These are phyloP conservation scores for Pollimyrus isidori DNA, from an alignment of 2,113 vertebrate species.

Conservation along the genomic window DNA sequence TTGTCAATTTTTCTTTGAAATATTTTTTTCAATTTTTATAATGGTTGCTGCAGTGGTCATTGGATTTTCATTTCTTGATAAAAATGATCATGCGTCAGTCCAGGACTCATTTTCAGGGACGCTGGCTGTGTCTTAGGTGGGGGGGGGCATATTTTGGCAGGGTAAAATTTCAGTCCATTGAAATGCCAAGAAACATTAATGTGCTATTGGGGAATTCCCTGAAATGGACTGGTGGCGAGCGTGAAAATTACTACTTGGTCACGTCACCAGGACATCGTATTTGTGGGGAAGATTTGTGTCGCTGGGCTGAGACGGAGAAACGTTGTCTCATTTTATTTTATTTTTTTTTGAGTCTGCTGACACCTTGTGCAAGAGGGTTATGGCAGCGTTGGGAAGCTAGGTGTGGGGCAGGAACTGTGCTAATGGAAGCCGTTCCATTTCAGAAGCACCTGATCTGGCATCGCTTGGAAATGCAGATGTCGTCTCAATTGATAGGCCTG, in stretches of 20 bases:
- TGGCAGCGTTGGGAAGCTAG: neutral
- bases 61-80: neutral
- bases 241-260: neutral
- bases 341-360: neutral
- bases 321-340: neutral
- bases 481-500: neutral
- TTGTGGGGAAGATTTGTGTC: neutral
- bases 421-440: neutral
- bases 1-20: neutral
- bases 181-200: neutral
- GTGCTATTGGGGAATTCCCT: neutral
- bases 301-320: neutral
- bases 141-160: neutral
- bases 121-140: neutral
- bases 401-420: neutral
- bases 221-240: neutral
- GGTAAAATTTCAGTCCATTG: neutral
- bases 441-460: neutral
- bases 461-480: slow-evolving; percentile 1
- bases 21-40: neutral
- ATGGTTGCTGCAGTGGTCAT: neutral
- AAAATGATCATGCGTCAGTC: too few species aligned
- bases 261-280: neutral
- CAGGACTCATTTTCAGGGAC: neutral
- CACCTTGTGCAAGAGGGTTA: neutral